phyloP scores from a whole-genome alignment of 2,797 vertebrate genomes.

The Apogon hyalosoma region DNA sequence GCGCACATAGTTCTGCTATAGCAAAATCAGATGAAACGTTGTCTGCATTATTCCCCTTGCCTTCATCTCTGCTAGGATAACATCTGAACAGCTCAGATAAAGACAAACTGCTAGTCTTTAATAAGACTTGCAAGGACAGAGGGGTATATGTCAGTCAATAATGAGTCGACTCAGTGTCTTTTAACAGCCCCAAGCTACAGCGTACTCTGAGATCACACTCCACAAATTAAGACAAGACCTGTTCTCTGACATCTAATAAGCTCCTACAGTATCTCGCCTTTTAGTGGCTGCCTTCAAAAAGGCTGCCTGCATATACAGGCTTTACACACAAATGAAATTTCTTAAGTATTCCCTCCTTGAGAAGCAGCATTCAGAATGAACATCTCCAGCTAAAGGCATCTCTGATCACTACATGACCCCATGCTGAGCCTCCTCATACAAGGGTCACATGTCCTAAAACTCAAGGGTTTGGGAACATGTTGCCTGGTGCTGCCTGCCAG shows the following conservation, averaged over 20 bases:
- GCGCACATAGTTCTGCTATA: neutral
- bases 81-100: constrained; percentile 2
- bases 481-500: constrained; percentile 1
- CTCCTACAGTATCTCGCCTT: constrained; percentile 2
- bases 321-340: constrained; percentile 19
- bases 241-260: constrained; percentile 16
- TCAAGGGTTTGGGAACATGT: constrained; percentile 11
- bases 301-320: constrained; percentile 7
- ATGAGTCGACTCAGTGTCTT: constrained; percentile 21
- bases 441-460: constrained; percentile 10
- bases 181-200: constrained; percentile 10
- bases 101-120: neutral
- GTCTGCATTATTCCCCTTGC: neutral
- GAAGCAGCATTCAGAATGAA: constrained; percentile 32
- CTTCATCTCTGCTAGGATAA: neutral
- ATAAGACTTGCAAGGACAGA: constrained; percentile 14
- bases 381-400: constrained; percentile 37
- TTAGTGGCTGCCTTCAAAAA: constrained; percentile 18
- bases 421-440: constrained; percentile 15
- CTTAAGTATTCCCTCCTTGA: constrained; percentile 26
- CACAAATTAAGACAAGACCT: constrained; percentile 31
- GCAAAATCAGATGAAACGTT: neutral
- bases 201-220: constrained; percentile 4
- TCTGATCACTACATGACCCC: constrained; percentile 32
- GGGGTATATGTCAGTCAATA: constrained; percentile 17